A percentile compares a stretch with the other conserved stretches of the same genome.
These are phyloP conservation scores for Lagothrix lagotricha DNA, from an alignment of 2,797 vertebrate species.

Conservation along the genomic window DNA sequence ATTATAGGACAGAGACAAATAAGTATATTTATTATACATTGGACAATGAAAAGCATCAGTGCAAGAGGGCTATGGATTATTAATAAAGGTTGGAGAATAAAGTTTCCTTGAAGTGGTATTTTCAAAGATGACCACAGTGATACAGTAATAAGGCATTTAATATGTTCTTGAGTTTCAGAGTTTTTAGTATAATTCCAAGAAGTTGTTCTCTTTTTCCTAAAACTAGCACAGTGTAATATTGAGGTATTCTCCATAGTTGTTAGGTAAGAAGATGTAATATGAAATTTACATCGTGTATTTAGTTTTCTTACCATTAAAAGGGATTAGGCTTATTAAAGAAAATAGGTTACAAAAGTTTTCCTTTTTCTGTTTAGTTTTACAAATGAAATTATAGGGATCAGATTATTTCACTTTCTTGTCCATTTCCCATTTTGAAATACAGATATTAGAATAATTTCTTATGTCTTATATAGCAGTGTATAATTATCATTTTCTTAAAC, in stretches of 20 bases:
- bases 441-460: slow-evolving; percentile 5
- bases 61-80: background rate
- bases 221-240: background rate
- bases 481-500: background rate
- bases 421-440: background rate
- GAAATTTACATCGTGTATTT: background rate
- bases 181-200: background rate
- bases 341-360: background rate
- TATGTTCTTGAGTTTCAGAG: background rate
- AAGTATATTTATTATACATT: background rate
- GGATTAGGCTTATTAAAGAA: background rate
- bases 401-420: background rate
- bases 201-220: background rate
- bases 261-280: background rate
- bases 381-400: background rate
- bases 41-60: background rate
- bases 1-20: background rate
- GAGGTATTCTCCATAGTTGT: background rate
- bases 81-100: background rate
- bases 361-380: background rate
- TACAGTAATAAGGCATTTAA: background rate
- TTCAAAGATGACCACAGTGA: background rate
- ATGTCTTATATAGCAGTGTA: background rate
- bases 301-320: background rate
- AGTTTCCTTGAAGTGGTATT: background rate